phyloP scores from a whole-genome alignment of 2,797 vertebrate genomes.

The Chiloscyllium punctatum region DNA sequence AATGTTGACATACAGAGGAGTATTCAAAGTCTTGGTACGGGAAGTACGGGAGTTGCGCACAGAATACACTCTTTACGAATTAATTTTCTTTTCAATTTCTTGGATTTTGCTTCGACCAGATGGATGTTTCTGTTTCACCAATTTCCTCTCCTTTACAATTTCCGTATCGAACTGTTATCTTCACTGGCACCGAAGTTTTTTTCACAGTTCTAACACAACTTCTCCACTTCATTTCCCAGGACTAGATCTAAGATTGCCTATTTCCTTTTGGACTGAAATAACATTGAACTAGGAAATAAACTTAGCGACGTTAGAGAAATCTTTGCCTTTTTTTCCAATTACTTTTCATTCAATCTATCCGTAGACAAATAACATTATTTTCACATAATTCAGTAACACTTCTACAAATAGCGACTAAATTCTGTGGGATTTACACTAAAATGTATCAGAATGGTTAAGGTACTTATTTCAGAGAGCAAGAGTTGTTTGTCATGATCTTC shows the following conservation, averaged over 20 bases:
- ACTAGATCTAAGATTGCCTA: background rate
- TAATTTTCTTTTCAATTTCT: background rate
- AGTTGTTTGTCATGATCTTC: background rate
- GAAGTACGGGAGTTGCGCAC: background rate
- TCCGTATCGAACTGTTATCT: background rate
- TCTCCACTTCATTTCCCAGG: background rate
- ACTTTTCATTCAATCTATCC: background rate
- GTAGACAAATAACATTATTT: background rate
- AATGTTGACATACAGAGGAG: background rate
- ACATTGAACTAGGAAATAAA: background rate
- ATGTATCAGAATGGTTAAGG: background rate
- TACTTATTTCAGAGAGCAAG: background rate
- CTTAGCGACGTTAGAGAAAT: background rate
- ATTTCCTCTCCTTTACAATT: background rate
- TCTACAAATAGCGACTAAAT: background rate
- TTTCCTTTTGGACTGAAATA: background rate
- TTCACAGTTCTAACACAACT: background rate
- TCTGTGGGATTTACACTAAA: background rate
- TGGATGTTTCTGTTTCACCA: background rate
- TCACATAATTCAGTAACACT: background rate
- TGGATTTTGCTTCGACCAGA: background rate
- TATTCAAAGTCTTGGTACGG: background rate
- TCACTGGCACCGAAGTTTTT: background rate
- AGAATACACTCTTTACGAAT: background rate
- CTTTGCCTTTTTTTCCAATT: background rate